A percentile compares a stretch with the other conserved stretches of the same genome.
Conservation (phyloP, 1,140 invertebrate species). For the Colletes gigas region DNA sequence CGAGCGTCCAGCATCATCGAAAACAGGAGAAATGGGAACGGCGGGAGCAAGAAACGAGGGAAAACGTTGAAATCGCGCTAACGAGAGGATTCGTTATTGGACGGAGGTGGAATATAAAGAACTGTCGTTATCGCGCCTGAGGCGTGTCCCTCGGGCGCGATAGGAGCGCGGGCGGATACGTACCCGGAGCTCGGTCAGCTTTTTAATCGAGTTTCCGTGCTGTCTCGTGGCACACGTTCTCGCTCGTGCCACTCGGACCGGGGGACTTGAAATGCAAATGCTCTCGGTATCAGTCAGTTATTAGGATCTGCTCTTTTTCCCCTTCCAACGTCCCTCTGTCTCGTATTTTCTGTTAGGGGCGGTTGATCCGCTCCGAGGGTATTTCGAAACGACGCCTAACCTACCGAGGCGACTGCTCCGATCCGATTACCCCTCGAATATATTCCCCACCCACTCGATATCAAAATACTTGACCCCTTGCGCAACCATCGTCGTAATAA, state of each 20-base stretch:
- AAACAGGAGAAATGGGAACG: conserved; percentile 24
- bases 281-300: conserved; percentile 14
- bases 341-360: background rate
- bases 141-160: conserved; percentile 42
- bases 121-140: conserved; percentile 62
- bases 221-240: conserved; percentile 11
- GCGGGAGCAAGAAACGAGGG: background rate
- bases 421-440: background rate
- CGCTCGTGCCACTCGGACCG: background rate
- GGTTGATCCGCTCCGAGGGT: conserved; percentile 9
- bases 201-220: conserved; percentile 60
- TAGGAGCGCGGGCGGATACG: conserved; percentile 6
- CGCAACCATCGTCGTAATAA: too few species aligned
- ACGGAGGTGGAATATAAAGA: conserved; percentile 58
- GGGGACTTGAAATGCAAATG: background rate
- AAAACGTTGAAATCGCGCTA: conserved; percentile 65
- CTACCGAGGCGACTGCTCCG: too few species aligned
- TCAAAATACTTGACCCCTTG: too few species aligned
- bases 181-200: conserved; percentile 24
- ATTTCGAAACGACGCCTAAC: too few species aligned
- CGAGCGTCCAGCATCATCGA: conserved; percentile 19
- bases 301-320: background rate
- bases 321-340: background rate
- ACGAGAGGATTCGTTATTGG: conserved; percentile 70
- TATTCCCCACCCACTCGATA: too few species aligned